These are phyloP conservation scores for Manis javanica DNA, from an alignment of 2,797 vertebrate genomes.

Conservation along the genomic window DNA sequence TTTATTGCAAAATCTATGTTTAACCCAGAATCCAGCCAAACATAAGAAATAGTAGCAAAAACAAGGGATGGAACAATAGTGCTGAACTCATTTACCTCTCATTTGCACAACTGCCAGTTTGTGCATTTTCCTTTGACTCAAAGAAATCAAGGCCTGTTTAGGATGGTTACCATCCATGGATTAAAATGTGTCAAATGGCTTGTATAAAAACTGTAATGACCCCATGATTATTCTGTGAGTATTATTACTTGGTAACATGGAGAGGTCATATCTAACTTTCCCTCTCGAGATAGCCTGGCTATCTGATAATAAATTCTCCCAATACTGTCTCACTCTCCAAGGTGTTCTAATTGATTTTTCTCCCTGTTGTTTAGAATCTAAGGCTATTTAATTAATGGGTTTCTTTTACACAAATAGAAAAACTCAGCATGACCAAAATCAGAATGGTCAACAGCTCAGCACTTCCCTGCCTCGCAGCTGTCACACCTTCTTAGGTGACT, in stretches of 20 bases:
- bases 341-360: constrained; percentile 75
- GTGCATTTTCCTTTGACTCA: constrained; percentile 27
- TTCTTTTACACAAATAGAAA: constrained; percentile 73
- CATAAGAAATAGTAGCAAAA: constrained; percentile 43
- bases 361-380: constrained; percentile 70
- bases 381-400: constrained; percentile 74
- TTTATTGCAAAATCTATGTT: neutral
- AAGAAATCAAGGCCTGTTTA: constrained; percentile 37
- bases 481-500: constrained; percentile 36
- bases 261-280: constrained; percentile 45
- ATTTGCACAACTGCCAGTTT: neutral
- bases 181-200: constrained; percentile 14
- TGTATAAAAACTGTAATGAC: constrained; percentile 15
- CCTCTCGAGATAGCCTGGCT: constrained; percentile 4
- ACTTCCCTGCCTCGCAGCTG: neutral
- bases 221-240: neutral
- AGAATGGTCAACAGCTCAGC: constrained; percentile 51
- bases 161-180: neutral
- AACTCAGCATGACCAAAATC: constrained; percentile 70
- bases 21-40: constrained; percentile 30
- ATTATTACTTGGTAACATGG: constrained; percentile 43
- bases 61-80: constrained; percentile 7
- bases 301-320: constrained; percentile 70
- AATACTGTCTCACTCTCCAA: constrained; percentile 59
- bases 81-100: neutral